Evolutionary conservation across 2,113 vertebrate genomes (phyloP).

Genomic region (Callopanchax toddi): DNA sequence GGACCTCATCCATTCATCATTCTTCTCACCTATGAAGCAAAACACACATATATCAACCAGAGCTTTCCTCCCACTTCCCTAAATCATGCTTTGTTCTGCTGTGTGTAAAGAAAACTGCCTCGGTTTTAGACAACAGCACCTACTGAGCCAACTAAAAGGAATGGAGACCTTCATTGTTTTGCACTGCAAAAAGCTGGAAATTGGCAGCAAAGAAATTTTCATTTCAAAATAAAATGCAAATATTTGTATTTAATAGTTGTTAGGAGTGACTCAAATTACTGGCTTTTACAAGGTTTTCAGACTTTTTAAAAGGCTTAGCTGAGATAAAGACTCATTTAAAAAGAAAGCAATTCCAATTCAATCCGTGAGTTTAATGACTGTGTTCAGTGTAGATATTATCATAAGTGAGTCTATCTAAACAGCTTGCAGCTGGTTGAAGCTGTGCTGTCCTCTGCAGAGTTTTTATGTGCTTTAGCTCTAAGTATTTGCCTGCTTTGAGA

Average conservation of each 20-base stretch:
- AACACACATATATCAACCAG: slow-evolving; percentile 76
- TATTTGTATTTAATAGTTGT: slow-evolving; percentile 15
- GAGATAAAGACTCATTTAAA: slow-evolving; percentile 28
- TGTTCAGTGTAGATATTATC: slow-evolving; percentile 54
- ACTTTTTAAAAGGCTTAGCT: neutral
- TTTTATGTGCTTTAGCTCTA: slow-evolving; percentile 34
- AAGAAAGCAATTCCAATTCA: slow-evolving; percentile 46
- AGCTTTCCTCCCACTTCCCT: slow-evolving; percentile 65
- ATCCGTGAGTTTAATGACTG: slow-evolving; percentile 48
- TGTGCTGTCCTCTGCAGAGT: slow-evolving; percentile 30
- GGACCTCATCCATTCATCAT: slow-evolving; percentile 71
- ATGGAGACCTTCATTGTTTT: slow-evolving; percentile 9
- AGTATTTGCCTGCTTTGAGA: slow-evolving; percentile 31
- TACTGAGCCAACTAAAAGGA: slow-evolving; percentile 26
- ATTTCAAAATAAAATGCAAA: slow-evolving; percentile 1
- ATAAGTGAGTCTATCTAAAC: slow-evolving; percentile 47
- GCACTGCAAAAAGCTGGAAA: slow-evolving; percentile 15
- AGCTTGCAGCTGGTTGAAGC: slow-evolving; percentile 49
- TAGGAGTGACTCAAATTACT: slow-evolving; percentile 1
- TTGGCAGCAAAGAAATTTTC: neutral
- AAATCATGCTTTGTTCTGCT: slow-evolving; percentile 75
- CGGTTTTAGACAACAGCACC: slow-evolving; percentile 56
- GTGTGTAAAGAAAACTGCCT: slow-evolving; percentile 62
- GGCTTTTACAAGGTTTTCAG: no score
- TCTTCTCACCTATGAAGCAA: slow-evolving; percentile 74